Evolutionary conservation across 92 coral and sea anemone genomes (phyloP).

Genomic region (Pocillopora meandrina): DNA sequence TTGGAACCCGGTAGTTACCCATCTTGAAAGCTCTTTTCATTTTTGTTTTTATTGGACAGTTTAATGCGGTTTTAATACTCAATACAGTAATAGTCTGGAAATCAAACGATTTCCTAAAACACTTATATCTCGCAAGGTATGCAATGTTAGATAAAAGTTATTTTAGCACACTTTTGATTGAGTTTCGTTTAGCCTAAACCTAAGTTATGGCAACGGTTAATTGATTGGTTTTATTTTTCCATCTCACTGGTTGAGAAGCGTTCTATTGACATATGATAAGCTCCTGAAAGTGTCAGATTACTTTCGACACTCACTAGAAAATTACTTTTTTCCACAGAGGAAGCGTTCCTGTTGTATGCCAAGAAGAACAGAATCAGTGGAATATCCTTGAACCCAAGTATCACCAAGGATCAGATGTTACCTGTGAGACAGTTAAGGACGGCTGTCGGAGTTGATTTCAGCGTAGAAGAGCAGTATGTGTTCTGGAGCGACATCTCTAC

Average conservation of each 20-base stretch:
- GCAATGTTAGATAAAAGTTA: too few relatives aligned
- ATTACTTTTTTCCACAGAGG: neutral
- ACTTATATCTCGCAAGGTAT: too few relatives aligned
- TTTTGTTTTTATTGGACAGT: neutral
- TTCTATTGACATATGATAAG: too few relatives aligned
- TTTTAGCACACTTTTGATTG: too few relatives aligned
- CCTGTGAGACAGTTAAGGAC: conserved; percentile 66
- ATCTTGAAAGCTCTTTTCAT: neutral
- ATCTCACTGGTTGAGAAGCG: too few relatives aligned
- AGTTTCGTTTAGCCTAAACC: too few relatives aligned
- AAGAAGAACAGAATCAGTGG: conserved; percentile 63
- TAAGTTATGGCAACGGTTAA: too few relatives aligned
- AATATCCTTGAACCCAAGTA: conserved; percentile 66
- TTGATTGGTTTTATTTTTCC: too few relatives aligned
- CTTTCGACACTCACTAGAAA: neutral
- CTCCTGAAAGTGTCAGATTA: too few relatives aligned
- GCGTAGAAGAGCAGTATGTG: conserved; percentile 60
- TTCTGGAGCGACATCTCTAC: conserved; percentile 91
- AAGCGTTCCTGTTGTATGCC: conserved; percentile 30
- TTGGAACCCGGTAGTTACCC: neutral
- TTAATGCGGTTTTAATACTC: neutral
- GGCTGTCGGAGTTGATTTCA: conserved; percentile 85
- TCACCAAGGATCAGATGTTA: conserved; percentile 68
- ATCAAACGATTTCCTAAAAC: too few relatives aligned
- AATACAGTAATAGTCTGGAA: neutral